Base-by-base conservation (phyloP, 2,113 vertebrate genomes). In the Murina feae region DNA sequence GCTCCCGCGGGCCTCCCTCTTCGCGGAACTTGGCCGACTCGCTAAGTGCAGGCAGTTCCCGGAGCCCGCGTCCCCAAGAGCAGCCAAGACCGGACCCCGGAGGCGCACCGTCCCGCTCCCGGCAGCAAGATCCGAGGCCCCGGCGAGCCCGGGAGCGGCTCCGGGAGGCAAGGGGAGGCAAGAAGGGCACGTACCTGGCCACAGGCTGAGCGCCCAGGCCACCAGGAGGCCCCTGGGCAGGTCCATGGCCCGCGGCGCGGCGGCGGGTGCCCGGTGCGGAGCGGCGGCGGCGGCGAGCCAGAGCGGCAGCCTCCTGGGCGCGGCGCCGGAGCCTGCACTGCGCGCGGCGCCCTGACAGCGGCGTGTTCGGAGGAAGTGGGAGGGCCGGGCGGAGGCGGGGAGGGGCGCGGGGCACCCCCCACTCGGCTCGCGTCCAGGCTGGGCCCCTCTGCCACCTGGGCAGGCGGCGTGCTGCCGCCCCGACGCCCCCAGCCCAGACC, bases 121-220 rank as follows among this genome's bases (percentile, higher is more conserved):
- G 23, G 21, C 68, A 21, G 47, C 44, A 25, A 65, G 53, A 10
- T 16, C 42, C 20, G 35, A 53, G 82, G 37, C 72, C 85, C 37
- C 8, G 5, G 86, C 6, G 74, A 90, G 51, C 42, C 39, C 12
- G 42, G 55, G 55, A 84, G 28, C 28, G 66, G 74, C 51, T 47
- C 81, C 68, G 20, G 8, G 42, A 69, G 35, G 68, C 17, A 11
- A 42, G 20, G 53, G 13, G 53, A 44, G 49, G 16, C 2, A 5
- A 39, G 75, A 7, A 17, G 35, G 66, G 47, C 6, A 97, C 99
- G 98, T 98, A 99, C 99, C 99, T 97, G 99, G 98, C 95, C 96
- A 98, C 90, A 99, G 98, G 98, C 98, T 98, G 97, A 99, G 98
- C 93, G 98, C 98, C 98, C 99, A 99, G 97, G 99, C 98, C 96